These are phyloP conservation scores for Lepus oiostolus DNA, from an alignment of 2,797 vertebrate genomes.

Conservation along the genomic window DNA sequence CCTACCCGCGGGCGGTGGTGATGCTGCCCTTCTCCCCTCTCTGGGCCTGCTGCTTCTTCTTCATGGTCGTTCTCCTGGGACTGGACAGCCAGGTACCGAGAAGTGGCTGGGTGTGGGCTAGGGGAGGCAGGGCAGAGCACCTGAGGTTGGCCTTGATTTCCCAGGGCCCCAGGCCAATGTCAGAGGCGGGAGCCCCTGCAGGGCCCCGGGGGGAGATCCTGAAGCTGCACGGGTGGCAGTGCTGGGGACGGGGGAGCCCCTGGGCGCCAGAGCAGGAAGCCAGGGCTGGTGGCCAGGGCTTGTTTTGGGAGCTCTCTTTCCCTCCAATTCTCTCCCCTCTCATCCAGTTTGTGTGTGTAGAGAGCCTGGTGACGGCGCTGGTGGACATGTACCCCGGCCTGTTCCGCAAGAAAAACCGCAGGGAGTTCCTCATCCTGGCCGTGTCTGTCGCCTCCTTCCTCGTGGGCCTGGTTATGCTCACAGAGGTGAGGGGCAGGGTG, in stretches of 20 bases:
- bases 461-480: slow-evolving; percentile 96
- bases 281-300: not conserved
- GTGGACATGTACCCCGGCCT: slow-evolving; percentile 96
- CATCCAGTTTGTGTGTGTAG: slow-evolving; percentile 96
- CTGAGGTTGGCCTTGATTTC: not conserved
- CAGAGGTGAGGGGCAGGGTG: slow-evolving; percentile 91
- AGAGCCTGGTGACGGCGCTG: slow-evolving; percentile 96
- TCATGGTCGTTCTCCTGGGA: slow-evolving; percentile 97
- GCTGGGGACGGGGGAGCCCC: too few species aligned
- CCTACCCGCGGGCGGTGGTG: slow-evolving; percentile 96
- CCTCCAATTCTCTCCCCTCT: slow-evolving; percentile 65
- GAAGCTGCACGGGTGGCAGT: too few species aligned
- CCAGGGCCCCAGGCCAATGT: accelerated
- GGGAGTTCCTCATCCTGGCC: slow-evolving; percentile 94
- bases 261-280: not conserved
- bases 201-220: not conserved
- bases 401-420: slow-evolving; percentile 95
- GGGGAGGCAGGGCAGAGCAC: too few species aligned
- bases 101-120: not conserved
- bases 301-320: not conserved
- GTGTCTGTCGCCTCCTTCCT: slow-evolving; percentile 94
- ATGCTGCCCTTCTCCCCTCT: slow-evolving; percentile 98
- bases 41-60: slow-evolving; percentile 98
- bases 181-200: not conserved
- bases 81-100: slow-evolving; percentile 95